Conservation (phyloP, 2,113 vertebrate species). For the Thymallus thymallus region DNA sequence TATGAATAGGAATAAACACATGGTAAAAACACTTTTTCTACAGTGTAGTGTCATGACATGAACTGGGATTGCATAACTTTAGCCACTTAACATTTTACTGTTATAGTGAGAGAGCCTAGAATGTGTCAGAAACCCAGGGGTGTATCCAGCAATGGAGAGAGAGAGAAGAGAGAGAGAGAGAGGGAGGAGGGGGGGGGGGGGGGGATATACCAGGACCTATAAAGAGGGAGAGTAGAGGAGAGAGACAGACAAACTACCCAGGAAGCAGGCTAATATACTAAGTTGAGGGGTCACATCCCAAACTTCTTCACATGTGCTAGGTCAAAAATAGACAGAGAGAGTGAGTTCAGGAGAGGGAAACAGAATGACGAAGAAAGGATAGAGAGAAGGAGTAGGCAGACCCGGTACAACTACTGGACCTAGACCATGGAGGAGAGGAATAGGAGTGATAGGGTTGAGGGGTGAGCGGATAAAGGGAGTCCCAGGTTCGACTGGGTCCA, state of each 20-base stretch:
- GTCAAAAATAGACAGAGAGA: too few species aligned
- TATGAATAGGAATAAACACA: not conserved
- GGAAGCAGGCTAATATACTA: too few species aligned
- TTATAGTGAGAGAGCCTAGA: not conserved
- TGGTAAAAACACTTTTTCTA: not conserved
- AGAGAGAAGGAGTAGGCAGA: not conserved
- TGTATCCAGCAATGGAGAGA: not conserved
- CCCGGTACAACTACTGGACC: not conserved
- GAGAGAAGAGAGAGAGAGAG: conserved; percentile 11
- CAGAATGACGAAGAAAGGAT: not conserved
- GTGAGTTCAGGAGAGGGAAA: not conserved
- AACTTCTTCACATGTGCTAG: too few species aligned
- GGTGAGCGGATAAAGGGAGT: conserved; percentile 22
- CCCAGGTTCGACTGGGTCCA: conserved; percentile 4
- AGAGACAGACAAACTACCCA: too few species aligned
- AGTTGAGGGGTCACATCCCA: too few species aligned
- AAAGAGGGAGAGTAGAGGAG: not conserved
- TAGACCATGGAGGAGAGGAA: conserved; percentile 7
- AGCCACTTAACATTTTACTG: not conserved
- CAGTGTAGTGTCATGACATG: not conserved
- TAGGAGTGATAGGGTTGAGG: conserved; percentile 6
- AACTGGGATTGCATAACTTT: conserved; percentile 9
- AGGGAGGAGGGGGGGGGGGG: too few species aligned
- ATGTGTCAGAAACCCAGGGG: not conserved
- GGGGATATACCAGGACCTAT: too few species aligned